A percentile compares a stretch with the other conserved stretches of the same genome.
Conservation (phyloP, 2,888 invertebrate genomes). For the Glaucopsyche alexis region DNA sequence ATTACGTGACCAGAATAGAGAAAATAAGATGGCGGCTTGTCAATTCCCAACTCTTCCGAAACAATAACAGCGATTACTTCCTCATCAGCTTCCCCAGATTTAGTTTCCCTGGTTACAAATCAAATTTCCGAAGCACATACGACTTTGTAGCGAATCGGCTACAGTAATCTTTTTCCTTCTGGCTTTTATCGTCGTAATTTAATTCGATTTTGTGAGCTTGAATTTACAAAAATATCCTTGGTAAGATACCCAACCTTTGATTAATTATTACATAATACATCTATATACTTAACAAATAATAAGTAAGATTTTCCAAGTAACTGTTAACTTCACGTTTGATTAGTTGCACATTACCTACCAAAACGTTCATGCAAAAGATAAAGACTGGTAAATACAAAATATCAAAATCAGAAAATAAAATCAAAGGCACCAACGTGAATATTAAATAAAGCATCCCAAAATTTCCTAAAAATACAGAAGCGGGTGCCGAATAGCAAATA, state of each 20-base stretch:
- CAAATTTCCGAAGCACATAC: conserved; percentile 38
- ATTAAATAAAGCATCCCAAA: conserved; percentile 5
- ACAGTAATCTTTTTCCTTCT: neutral
- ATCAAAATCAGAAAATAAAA: neutral
- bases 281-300: no score
- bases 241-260: no score
- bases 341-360: no score
- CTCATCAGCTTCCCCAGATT: conserved; percentile 38
- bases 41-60: conserved; percentile 36
- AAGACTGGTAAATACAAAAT: neutral
- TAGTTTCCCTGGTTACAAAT: conserved; percentile 42
- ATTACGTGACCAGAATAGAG: conserved; percentile 9
- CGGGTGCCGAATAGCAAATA: conserved; percentile 6
- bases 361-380: no score
- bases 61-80: conserved; percentile 39
- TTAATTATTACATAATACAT: no score
- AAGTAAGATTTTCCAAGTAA: no score
- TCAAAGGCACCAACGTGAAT: conserved; percentile 10
- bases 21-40: neutral
- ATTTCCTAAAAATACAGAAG: neutral
- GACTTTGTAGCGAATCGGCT: neutral
- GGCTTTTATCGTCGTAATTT: neutral
- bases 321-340: no score
- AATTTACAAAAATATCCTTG: neutral
- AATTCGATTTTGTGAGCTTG: neutral